A percentile compares a stretch with the other conserved stretches of the same genome.
Evolutionary conservation across 2,113 vertebrate genomes (phyloP).

Genomic region (Pteropus alecto): DNA sequence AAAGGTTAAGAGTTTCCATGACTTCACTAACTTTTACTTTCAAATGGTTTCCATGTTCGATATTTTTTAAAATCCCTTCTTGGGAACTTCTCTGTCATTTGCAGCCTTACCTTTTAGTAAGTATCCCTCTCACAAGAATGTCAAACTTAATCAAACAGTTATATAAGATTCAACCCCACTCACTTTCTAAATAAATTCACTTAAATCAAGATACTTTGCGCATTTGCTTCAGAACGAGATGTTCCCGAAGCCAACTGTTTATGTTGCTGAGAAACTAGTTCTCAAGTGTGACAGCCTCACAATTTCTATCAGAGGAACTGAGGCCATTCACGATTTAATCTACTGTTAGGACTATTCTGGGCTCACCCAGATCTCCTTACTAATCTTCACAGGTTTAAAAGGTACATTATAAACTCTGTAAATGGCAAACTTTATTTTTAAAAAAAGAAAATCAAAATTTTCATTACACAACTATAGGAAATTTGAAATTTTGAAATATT

Average conservation of each 20-base stretch:
- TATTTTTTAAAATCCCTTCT: constrained; percentile 15
- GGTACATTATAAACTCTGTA: background rate
- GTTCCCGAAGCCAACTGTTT: constrained; percentile 65
- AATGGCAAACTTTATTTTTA: background rate
- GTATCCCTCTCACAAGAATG: constrained; percentile 37
- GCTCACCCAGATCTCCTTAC: background rate
- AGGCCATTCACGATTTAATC: background rate
- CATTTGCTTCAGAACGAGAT: constrained; percentile 64
- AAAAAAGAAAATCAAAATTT: background rate
- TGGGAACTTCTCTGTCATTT: constrained; percentile 18
- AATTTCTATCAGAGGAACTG: constrained; percentile 44
- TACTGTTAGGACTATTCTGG: background rate
- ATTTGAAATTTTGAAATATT: background rate
- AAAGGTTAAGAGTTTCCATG: constrained; percentile 63
- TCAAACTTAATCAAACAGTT: constrained; percentile 54
- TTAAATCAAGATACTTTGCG: constrained; percentile 52
- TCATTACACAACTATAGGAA: background rate
- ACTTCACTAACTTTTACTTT: constrained; percentile 49
- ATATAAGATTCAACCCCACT: constrained; percentile 58
- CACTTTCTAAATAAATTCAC: constrained; percentile 69
- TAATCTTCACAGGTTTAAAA: background rate
- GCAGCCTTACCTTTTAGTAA: constrained; percentile 41
- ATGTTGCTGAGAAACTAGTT: constrained; percentile 49
- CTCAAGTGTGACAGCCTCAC: constrained; percentile 32
- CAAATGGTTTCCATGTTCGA: constrained; percentile 13